A percentile compares a stretch with the other conserved stretches of the same genome.
These are phyloP conservation scores for Drosophila prosaltans DNA, from an alignment of 1,140 invertebrate species.

Conservation along the genomic window DNA sequence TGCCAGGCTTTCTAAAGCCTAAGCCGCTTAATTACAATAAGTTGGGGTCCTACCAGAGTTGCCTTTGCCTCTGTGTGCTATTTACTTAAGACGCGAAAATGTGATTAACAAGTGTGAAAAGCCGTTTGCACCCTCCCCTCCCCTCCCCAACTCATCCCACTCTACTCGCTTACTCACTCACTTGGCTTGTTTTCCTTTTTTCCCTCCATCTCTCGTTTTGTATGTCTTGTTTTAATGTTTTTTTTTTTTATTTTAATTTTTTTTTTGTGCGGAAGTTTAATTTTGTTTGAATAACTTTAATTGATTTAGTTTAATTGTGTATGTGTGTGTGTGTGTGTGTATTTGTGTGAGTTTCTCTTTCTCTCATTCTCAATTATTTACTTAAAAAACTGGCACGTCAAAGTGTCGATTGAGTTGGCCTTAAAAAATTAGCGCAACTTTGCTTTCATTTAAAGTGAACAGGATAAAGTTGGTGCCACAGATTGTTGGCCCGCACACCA, in stretches of 20 bases:
- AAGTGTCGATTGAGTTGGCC: slow-evolving; percentile 54
- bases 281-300: slow-evolving; percentile 76
- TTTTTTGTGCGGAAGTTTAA: slow-evolving; percentile 54
- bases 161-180: not conserved
- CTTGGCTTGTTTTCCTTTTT: slow-evolving; percentile 6
- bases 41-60: slow-evolving; percentile 47
- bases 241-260: slow-evolving; percentile 22
- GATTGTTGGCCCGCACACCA: slow-evolving; percentile 66
- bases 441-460: slow-evolving; percentile 45
- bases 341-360: not conserved
- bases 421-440: slow-evolving; percentile 46
- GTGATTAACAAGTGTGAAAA: slow-evolving; percentile 81
- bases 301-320: slow-evolving; percentile 67
- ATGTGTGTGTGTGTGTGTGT: slow-evolving; percentile 21
- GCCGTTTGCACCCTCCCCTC: slow-evolving; percentile 49
- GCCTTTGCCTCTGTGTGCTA: slow-evolving; percentile 46
- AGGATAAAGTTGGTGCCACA: slow-evolving; percentile 61
- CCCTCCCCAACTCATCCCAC: not conserved
- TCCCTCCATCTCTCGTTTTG: slow-evolving; percentile 46
- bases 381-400: slow-evolving; percentile 49
- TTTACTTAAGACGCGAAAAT: slow-evolving; percentile 81
- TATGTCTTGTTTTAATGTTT: slow-evolving; percentile 38
- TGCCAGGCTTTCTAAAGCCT: slow-evolving; percentile 55
- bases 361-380: slow-evolving; percentile 45
- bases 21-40: slow-evolving; percentile 79